Percentiles rank a stretch among this genome's conserved stretches.
These are phyloP conservation scores for Sylvietta virens DNA, from an alignment of 2,113 vertebrate genomes.

Conservation along the genomic window DNA sequence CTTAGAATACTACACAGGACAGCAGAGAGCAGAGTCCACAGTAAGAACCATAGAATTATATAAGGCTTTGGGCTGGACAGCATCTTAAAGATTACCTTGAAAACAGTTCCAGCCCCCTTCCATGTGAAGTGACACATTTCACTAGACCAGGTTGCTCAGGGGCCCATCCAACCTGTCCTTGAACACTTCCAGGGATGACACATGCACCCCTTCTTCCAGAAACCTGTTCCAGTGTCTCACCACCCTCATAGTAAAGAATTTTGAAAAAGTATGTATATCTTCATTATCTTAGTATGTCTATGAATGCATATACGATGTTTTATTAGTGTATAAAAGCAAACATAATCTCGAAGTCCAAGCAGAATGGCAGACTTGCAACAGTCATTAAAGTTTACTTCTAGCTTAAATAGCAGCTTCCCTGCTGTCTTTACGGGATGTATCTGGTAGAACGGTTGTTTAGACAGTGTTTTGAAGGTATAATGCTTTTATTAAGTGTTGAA, in stretches of 20 bases:
- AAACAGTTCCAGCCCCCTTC: rapidly evolving
- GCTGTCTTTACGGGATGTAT: background rate
- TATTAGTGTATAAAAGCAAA: background rate
- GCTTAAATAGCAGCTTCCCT: background rate
- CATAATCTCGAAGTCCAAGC: background rate
- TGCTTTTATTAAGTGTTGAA: background rate
- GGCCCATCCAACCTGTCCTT: background rate
- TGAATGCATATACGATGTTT: background rate
- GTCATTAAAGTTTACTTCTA: background rate
- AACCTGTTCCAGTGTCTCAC: background rate
- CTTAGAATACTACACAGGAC: background rate
- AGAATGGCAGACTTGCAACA: background rate
- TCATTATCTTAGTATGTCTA: background rate
- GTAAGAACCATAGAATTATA: background rate
- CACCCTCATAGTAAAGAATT: background rate
- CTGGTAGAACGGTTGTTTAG: background rate
- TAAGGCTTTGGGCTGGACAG: background rate
- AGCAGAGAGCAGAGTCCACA: background rate
- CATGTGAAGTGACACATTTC: background rate
- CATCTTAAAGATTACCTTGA: background rate
- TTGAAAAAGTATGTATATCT: background rate
- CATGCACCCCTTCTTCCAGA: background rate
- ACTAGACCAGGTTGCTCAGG: background rate
- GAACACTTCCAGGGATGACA: background rate
- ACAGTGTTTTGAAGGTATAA: background rate